phyloP scores from a whole-genome alignment of 2,797 vertebrate species.

The Coluber constrictor region DNA sequence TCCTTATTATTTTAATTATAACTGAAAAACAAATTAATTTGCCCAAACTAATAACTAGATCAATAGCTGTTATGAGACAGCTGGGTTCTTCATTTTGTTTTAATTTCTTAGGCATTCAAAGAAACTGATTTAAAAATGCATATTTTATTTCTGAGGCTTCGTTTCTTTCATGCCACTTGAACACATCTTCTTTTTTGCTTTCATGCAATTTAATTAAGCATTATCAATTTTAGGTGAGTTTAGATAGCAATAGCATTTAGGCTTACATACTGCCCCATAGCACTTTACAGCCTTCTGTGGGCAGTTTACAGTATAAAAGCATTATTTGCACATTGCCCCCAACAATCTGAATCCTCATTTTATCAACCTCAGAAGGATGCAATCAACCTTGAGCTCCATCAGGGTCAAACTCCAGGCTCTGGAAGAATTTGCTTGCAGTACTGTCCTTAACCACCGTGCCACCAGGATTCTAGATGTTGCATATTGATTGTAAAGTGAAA shows the following conservation, averaged over 20 bases:
- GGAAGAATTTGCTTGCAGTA: neutral
- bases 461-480: neutral
- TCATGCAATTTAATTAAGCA: neutral
- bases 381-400: neutral
- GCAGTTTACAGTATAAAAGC: no score
- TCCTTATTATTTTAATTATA: neutral
- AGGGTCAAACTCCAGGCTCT: neutral
- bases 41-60: neutral
- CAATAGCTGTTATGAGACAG: slow-evolving; percentile 17
- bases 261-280: no score
- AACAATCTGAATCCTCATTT: no score
- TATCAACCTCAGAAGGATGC: no score
- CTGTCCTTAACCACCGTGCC: neutral
- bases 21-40: slow-evolving; percentile 2
- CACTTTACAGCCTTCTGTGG: no score
- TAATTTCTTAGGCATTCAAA: slow-evolving; percentile 7
- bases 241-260: neutral
- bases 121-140: slow-evolving; percentile 1
- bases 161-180: neutral
- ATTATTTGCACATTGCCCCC: no score
- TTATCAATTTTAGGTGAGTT: neutral
- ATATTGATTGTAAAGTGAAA: neutral
- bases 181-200: neutral
- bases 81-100: neutral
- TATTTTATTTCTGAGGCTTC: slow-evolving; percentile 4